Percentiles rank a stretch among this genome's conserved stretches.
These are phyloP conservation scores for Bradynema listronoti DNA, from an alignment of 1,140 invertebrate genomes.

Conservation along the genomic window DNA sequence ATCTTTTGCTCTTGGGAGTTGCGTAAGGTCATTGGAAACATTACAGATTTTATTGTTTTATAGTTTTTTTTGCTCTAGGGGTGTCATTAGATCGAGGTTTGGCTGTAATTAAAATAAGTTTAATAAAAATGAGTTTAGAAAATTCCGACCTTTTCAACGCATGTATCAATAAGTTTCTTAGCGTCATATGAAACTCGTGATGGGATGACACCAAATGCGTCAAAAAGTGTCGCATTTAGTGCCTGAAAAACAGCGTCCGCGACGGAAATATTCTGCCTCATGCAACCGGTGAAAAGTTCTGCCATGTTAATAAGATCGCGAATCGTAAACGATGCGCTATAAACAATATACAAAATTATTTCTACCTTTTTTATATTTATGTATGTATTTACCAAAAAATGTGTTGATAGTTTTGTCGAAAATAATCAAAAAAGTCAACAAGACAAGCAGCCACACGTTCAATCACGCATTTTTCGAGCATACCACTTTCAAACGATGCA, in stretches of 20 bases:
- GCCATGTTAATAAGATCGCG: conserved; percentile 88
- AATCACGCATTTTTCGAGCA: background rate
- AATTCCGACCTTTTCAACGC: conserved; percentile 12
- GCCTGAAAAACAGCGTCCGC: conserved; percentile 70
- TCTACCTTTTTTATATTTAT: background rate
- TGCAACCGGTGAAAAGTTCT: conserved; percentile 71
- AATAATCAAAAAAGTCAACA: conserved; percentile 26
- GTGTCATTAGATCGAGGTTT: no score
- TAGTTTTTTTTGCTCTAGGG: no score
- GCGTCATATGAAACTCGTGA: conserved; percentile 24
- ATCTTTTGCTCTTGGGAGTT: no score
- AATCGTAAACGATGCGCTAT: conserved; percentile 68
- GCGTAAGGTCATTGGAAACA: no score
- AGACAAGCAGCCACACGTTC: conserved; percentile 6
- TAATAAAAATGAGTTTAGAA: background rate
- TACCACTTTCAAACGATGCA: background rate
- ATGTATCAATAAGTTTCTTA: conserved; percentile 3
- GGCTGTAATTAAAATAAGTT: background rate
- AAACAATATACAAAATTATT: background rate
- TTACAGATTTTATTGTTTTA: no score
- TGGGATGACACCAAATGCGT: conserved; percentile 69
- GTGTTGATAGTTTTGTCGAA: background rate
- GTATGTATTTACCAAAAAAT: conserved; percentile 12
- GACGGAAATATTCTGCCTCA: conserved; percentile 11
- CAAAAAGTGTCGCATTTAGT: conserved; percentile 79